Evolutionary conservation across 2,888 invertebrate genomes (phyloP).

Genomic region (Endotricha flammealis): DNA sequence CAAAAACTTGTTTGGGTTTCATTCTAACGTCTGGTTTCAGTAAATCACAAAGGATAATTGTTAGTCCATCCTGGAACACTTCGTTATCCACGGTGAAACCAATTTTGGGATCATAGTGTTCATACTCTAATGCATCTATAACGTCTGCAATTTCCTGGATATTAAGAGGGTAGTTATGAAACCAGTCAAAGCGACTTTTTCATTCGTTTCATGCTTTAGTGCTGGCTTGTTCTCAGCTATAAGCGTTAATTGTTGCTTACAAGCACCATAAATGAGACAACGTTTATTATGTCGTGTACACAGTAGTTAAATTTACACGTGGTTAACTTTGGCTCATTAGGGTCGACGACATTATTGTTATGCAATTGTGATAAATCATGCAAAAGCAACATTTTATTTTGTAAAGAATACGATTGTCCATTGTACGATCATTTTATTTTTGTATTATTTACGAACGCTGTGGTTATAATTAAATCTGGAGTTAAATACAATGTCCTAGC

Average conservation of each 20-base stretch:
- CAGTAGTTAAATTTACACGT: too few species aligned
- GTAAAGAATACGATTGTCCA: not conserved
- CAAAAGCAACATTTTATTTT: conserved; percentile 30
- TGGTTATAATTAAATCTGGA: not conserved
- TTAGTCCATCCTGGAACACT: conserved; percentile 33
- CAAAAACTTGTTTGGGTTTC: conserved; percentile 37
- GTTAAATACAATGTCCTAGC: not conserved
- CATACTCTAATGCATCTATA: conserved; percentile 42
- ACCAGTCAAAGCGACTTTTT: conserved; percentile 29
- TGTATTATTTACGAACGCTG: conserved; percentile 1
- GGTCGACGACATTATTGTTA: conserved; percentile 12
- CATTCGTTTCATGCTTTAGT: conserved; percentile 45
- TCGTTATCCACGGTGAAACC: conserved; percentile 57
- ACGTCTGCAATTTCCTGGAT: conserved; percentile 56
- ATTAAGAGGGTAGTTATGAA: conserved; percentile 53
- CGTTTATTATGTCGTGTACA: conserved; percentile 19
- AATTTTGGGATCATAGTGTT: conserved; percentile 60
- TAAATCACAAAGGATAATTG: conserved; percentile 50
- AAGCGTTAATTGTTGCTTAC: conserved; percentile 47
- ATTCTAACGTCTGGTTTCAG: conserved; percentile 34
- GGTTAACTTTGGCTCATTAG: conserved; percentile 25
- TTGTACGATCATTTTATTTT: not conserved
- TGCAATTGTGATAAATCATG: conserved; percentile 36
- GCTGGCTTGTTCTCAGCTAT: conserved; percentile 38
- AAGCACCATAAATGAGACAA: conserved; percentile 33